Percentiles rank a stretch among this genome's conserved stretches.
These are phyloP conservation scores for Todiramphus saurophagus DNA, from an alignment of 2,113 vertebrate genomes.

Conservation along the genomic window DNA sequence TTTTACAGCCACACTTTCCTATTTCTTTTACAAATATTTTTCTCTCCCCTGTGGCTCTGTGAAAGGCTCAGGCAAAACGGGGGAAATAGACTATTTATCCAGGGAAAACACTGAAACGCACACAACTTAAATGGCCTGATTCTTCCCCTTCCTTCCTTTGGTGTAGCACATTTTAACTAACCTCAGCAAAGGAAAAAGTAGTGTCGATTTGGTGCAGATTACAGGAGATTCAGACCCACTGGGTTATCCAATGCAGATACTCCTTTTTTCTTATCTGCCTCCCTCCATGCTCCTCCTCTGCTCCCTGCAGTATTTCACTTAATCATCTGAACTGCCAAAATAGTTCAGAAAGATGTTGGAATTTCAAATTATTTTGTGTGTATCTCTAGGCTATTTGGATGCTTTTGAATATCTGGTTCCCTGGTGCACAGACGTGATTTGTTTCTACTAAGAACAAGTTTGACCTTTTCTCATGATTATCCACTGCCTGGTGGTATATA, in stretches of 20 bases:
- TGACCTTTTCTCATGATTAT: conserved; percentile 17
- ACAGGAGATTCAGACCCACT: neutral
- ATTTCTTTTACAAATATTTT: conserved; percentile 40
- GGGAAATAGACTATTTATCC: neutral
- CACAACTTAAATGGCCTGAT: neutral
- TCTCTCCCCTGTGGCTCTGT: neutral
- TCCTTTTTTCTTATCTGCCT: neutral
- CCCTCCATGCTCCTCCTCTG: neutral
- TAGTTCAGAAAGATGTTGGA: neutral
- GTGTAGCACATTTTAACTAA: neutral
- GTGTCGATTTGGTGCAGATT: neutral
- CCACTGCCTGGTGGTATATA: neutral
- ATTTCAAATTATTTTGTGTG: neutral
- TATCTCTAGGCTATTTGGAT: neutral
- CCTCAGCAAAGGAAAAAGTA: neutral
- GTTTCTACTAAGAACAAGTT: neutral
- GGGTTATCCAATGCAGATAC: neutral
- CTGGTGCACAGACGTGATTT: neutral
- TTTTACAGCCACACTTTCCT: conserved; percentile 27
- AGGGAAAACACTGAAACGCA: conserved; percentile 20
- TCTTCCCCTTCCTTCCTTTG: neutral
- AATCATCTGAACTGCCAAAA: neutral
- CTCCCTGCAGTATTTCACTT: neutral
- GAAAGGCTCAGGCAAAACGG: conserved; percentile 1
- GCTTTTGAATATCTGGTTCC: neutral